A percentile compares a stretch with the other conserved stretches of the same genome.
Conservation (phyloP, 2,888 invertebrate genomes). For the Eupeodes latifasciatus region DNA sequence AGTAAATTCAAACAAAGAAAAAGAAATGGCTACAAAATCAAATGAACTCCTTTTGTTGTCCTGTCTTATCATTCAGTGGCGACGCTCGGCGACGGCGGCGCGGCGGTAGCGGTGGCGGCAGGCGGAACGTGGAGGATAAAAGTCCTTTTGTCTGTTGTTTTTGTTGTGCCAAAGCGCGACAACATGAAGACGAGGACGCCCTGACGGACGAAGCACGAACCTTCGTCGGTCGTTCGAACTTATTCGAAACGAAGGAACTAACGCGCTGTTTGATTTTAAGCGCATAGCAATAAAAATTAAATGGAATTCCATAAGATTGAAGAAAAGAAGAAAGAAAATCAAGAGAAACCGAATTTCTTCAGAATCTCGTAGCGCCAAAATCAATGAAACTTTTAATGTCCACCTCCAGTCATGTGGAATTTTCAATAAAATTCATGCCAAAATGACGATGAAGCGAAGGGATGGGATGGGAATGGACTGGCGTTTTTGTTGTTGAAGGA, state of each 20-base stretch:
- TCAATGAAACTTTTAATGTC: slow-evolving; percentile 76
- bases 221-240: too few relatives aligned
- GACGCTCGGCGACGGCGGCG: too few relatives aligned
- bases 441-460: slow-evolving; percentile 16
- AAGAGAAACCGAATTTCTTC: slow-evolving; percentile 17
- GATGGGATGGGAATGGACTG: not conserved
- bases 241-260: too few relatives aligned
- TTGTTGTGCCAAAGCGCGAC: slow-evolving; percentile 44
- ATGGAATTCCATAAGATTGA: slow-evolving; percentile 64
- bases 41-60: slow-evolving; percentile 61
- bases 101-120: not conserved
- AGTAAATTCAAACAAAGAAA: slow-evolving; percentile 9
- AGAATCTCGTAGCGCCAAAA: slow-evolving; percentile 26
- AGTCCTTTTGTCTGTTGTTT: slow-evolving; percentile 46
- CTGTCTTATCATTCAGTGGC: not conserved
- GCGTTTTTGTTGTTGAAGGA: not conserved
- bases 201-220: not conserved
- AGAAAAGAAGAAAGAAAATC: slow-evolving; percentile 31
- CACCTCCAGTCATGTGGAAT: slow-evolving; percentile 75
- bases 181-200: not conserved
- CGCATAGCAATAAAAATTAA: slow-evolving; percentile 71
- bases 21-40: slow-evolving; percentile 3
- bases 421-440: slow-evolving; percentile 75
- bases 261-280: slow-evolving; percentile 3
- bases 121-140: not conserved